A percentile compares a stretch with the other conserved stretches of the same genome.
These are phyloP conservation scores for Siphamia tubifer DNA, from an alignment of 2,113 vertebrate genomes.

Conservation along the genomic window DNA sequence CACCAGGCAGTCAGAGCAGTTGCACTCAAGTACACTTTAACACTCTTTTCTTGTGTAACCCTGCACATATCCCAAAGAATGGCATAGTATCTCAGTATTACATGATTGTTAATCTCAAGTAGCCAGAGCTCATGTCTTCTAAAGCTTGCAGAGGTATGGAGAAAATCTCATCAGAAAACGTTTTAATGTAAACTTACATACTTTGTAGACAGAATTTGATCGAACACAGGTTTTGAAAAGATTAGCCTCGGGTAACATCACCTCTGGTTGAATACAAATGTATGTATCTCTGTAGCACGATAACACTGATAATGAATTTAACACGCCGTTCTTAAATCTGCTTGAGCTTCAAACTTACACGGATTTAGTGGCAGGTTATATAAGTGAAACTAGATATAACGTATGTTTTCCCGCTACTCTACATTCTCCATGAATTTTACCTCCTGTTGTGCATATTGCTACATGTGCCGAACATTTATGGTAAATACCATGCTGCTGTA, in stretches of 20 bases:
- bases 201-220: constrained; percentile 1
- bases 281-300: not conserved
- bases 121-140: not conserved
- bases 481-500: not conserved
- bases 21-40: constrained; percentile 7
- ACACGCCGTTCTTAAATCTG: not conserved
- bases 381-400: too few relatives aligned
- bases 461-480: not conserved
- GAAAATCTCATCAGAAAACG: constrained; percentile 20
- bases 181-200: not conserved
- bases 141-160: not conserved
- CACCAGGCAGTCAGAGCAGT: constrained; percentile 6
- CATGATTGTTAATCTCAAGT: constrained; percentile 7
- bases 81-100: constrained; percentile 3
- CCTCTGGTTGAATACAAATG: not conserved
- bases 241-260: not conserved
- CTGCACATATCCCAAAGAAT: constrained; percentile 22
- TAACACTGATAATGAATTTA: not conserved
- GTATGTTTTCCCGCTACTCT: not conserved
- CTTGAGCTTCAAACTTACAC: not conserved
- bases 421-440: not conserved
- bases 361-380: not conserved
- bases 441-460: not conserved
- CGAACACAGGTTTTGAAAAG: constrained; percentile 8
- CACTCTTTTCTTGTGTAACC: constrained; percentile 7